A percentile compares a stretch with the other conserved stretches of the same genome.
Evolutionary conservation across 2,888 invertebrate species (phyloP).

Genomic region (Chouioia cunea): DNA sequence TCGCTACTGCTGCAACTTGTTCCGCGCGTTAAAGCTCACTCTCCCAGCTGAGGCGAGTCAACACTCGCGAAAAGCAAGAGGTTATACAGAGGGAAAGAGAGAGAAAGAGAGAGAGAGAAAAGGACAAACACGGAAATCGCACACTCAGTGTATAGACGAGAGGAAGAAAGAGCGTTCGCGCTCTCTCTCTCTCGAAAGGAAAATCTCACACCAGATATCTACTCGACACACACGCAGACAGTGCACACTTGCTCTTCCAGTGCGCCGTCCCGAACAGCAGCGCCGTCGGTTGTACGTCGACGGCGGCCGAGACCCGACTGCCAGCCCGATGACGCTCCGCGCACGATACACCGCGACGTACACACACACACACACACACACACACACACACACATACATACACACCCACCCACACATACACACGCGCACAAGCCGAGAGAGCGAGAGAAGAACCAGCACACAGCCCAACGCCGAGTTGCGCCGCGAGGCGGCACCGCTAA

Average conservation of each 20-base stretch:
- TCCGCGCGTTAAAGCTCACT: too few relatives aligned
- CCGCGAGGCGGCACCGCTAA: slow-evolving; percentile 46
- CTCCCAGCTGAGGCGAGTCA: too few relatives aligned
- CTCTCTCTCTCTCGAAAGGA: not conserved
- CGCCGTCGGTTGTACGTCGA: slow-evolving; percentile 65
- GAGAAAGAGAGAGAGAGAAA: too few relatives aligned
- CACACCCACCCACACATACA: slow-evolving; percentile 34
- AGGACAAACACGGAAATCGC: too few relatives aligned
- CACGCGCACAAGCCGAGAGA: slow-evolving; percentile 14
- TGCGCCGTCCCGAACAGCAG: slow-evolving; percentile 7
- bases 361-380: too few relatives aligned
- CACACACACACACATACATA: too few relatives aligned
- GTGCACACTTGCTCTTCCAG: slow-evolving; percentile 6
- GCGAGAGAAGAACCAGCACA: slow-evolving; percentile 1
- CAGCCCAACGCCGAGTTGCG: slow-evolving; percentile 48
- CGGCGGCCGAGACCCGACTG: slow-evolving; percentile 68
- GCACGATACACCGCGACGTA: slow-evolving; percentile 55
- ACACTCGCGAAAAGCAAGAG: too few relatives aligned
- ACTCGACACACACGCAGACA: too few relatives aligned
- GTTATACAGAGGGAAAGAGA: too few relatives aligned
- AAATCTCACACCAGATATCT: too few relatives aligned
- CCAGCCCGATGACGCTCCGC: slow-evolving; percentile 56
- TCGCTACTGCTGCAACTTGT: not conserved
- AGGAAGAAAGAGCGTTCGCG: too few relatives aligned
- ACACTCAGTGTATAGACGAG: too few relatives aligned